Evolutionary conservation across 2,797 vertebrate genomes (phyloP).

Genomic region (Harpagifer antarcticus): DNA sequence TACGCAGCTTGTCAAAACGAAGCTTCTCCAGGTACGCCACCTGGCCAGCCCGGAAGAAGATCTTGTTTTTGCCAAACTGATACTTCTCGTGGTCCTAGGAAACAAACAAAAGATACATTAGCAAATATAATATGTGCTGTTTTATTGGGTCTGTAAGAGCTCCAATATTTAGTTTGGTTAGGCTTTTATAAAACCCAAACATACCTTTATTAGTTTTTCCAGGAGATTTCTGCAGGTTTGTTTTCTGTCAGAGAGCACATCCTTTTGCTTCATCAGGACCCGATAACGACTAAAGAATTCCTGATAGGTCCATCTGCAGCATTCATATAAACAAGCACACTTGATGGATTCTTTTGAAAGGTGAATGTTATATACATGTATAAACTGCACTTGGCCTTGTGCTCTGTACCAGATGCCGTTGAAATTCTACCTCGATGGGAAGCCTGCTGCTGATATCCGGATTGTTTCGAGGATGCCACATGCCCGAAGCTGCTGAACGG

Average conservation of each 20-base stretch:
- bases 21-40: slow-evolving; percentile 98
- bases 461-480: slow-evolving; percentile 98
- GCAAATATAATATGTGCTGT: neutral
- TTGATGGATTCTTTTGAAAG: neutral
- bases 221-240: slow-evolving; percentile 93
- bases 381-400: neutral
- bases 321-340: slow-evolving; percentile 8
- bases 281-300: slow-evolving; percentile 98
- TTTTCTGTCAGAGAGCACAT: slow-evolving; percentile 91
- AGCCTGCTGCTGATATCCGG: slow-evolving; percentile 96
- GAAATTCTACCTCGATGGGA: slow-evolving; percentile 92
- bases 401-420: slow-evolving; percentile 11
- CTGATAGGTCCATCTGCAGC: slow-evolving; percentile 95
- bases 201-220: slow-evolving; percentile 92
- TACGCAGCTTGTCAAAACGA: slow-evolving; percentile 93
- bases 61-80: slow-evolving; percentile 98
- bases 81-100: slow-evolving; percentile 94
- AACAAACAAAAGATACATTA: slow-evolving; percentile 9
- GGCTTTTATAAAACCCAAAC: slow-evolving; percentile 14
- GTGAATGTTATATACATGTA: neutral
- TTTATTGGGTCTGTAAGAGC: neutral
- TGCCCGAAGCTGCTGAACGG: slow-evolving; percentile 95
- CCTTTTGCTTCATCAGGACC: slow-evolving; percentile 94
- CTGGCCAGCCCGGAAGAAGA: slow-evolving; percentile 98
- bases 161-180: neutral